Percentiles rank a stretch among this genome's conserved stretches.
Evolutionary conservation across 2,113 vertebrate species (phyloP).

Genomic region (Alethe castanea): DNA sequence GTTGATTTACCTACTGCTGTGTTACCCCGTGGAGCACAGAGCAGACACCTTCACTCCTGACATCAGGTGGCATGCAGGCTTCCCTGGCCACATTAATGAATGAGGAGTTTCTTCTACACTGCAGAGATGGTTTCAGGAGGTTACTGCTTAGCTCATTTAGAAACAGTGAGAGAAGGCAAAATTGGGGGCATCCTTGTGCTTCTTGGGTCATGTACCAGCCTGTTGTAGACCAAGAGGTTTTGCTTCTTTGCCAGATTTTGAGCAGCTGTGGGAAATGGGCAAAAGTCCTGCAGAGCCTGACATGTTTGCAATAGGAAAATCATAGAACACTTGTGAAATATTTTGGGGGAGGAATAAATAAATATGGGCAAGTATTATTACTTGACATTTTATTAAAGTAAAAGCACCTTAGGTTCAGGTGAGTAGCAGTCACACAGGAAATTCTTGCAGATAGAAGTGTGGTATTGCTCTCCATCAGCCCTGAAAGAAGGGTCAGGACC

Average conservation of each 20-base stretch:
- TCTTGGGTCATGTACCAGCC: neutral
- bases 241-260: neutral
- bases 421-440: neutral
- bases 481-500: neutral
- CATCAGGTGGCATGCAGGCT: neutral
- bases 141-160: neutral
- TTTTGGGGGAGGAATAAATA: neutral
- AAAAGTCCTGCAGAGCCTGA: neutral
- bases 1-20: slow-evolving; percentile 4
- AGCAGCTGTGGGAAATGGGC: neutral
- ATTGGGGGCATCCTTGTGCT: neutral
- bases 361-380: neutral
- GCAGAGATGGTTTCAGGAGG: neutral
- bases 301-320: neutral
- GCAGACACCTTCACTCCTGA: neutral
- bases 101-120: neutral
- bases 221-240: neutral
- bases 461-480: neutral
- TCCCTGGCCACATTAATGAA: neutral
- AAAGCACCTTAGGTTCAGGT: neutral
- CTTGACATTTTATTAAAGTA: neutral
- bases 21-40: neutral
- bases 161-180: neutral
- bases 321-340: neutral
- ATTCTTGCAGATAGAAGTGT: neutral